Percentiles rank a stretch among this genome's conserved stretches.
Conservation (phyloP, 2,797 vertebrate genomes). For the Poeciliopsis turneri region DNA sequence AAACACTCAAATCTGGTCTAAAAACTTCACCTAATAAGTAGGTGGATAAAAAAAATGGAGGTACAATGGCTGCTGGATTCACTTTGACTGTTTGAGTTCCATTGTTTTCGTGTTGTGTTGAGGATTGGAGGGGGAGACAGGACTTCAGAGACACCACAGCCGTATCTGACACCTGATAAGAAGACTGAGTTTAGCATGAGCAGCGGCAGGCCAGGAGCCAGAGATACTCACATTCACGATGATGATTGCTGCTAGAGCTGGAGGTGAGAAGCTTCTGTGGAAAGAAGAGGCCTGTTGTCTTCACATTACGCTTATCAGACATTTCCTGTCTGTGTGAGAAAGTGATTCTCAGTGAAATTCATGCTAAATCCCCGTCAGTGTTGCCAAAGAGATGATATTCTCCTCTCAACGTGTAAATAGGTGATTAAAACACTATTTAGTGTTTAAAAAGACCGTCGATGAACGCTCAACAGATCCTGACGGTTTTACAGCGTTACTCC, state of each 20-base stretch:
- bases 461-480: constrained; percentile 50
- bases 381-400: background rate
- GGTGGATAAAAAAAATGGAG: background rate
- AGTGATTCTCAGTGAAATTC: background rate
- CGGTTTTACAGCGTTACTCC: constrained; percentile 62
- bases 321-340: constrained; percentile 24
- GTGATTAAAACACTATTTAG: constrained; percentile 12
- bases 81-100: background rate
- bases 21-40: background rate
- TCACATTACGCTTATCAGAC: constrained; percentile 49
- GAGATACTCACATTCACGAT: constrained; percentile 53
- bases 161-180: constrained; percentile 77
- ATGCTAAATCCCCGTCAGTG: background rate
- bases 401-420: background rate
- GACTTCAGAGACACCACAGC: constrained; percentile 62
- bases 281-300: constrained; percentile 56
- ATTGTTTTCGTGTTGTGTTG: constrained; percentile 9
- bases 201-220: constrained; percentile 63
- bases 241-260: constrained; percentile 56
- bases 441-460: background rate
- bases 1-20: background rate
- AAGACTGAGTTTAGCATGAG: constrained; percentile 43
- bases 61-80: no score
- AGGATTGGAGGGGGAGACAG: constrained; percentile 30
- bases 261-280: constrained; percentile 63